phyloP scores from a whole-genome alignment of 2,888 invertebrate species.

The Ceramica pisi region DNA sequence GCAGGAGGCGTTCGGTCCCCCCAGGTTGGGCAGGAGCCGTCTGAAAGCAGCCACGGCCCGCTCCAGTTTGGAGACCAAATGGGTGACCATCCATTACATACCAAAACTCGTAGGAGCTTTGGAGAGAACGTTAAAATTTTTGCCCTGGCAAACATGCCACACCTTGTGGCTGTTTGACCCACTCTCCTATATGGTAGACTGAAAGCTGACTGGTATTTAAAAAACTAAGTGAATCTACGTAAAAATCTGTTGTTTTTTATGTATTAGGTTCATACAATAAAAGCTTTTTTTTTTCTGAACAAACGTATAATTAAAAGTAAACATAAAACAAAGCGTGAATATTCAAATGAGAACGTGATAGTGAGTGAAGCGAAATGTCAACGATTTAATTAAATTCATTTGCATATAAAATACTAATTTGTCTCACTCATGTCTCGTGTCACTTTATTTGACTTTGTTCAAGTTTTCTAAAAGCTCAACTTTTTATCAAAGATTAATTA shows the following conservation, averaged over 20 bases:
- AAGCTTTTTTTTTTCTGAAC: not conserved
- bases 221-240: not conserved
- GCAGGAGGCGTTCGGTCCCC: too few relatives aligned
- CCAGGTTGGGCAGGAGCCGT: too few relatives aligned
- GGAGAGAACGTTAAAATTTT: too few relatives aligned
- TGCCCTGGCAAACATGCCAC: too few relatives aligned
- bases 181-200: not conserved
- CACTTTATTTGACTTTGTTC: conserved; percentile 24
- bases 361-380: conserved; percentile 35
- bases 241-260: not conserved
- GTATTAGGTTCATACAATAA: not conserved
- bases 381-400: conserved; percentile 56
- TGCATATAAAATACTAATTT: conserved; percentile 57
- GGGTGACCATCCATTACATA: too few relatives aligned
- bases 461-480: conserved; percentile 20
- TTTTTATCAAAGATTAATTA: conserved; percentile 1
- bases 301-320: conserved; percentile 26
- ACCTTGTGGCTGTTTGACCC: too few relatives aligned
- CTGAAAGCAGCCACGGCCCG: too few relatives aligned
- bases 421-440: conserved; percentile 45
- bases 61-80: too few relatives aligned
- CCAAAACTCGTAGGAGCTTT: too few relatives aligned
- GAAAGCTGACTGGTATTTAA: not conserved
- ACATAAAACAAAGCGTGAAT: conserved; percentile 39
- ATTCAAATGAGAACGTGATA: conserved; percentile 41